phyloP scores from a whole-genome alignment of 2,888 invertebrate species.

The Mylabris sibirica region DNA sequence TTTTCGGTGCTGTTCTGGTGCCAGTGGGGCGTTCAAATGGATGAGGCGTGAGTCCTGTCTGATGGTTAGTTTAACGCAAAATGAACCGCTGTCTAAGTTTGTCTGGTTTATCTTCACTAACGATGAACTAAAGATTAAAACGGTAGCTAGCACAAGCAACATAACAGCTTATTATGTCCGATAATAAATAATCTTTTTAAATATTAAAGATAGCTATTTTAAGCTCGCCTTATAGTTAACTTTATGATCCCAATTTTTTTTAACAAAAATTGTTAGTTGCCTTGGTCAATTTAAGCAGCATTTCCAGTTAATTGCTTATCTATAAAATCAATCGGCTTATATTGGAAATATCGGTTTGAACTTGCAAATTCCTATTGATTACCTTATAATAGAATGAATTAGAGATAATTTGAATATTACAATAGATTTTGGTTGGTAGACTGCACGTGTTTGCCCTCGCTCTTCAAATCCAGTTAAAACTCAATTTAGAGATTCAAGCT shows the following conservation, averaged over 20 bases:
- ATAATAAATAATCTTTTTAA: background rate
- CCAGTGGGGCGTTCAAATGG: background rate
- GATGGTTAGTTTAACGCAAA: conserved; percentile 1
- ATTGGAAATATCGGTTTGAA: background rate
- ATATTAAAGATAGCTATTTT: too few species aligned
- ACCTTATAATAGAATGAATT: background rate
- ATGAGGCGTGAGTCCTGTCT: conserved; percentile 6
- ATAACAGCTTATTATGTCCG: background rate
- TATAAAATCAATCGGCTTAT: background rate
- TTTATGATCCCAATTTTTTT: too few species aligned
- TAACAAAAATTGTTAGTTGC: background rate
- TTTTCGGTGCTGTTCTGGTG: background rate
- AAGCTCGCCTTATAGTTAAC: too few species aligned
- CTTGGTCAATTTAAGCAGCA: too few species aligned
- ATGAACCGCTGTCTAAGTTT: background rate
- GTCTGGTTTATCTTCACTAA: background rate
- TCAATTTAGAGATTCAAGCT: conserved; percentile 30
- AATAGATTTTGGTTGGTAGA: background rate
- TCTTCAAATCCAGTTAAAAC: conserved; percentile 25
- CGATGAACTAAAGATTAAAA: background rate
- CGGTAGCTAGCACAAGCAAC: background rate
- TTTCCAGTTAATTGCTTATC: too few species aligned
- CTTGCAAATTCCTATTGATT: background rate
- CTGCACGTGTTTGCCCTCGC: background rate
- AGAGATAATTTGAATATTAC: background rate